Percentiles rank a stretch among this genome's conserved stretches.
phyloP scores from a whole-genome alignment of 2,797 vertebrate genomes.

The Hemitrygon akajei region DNA sequence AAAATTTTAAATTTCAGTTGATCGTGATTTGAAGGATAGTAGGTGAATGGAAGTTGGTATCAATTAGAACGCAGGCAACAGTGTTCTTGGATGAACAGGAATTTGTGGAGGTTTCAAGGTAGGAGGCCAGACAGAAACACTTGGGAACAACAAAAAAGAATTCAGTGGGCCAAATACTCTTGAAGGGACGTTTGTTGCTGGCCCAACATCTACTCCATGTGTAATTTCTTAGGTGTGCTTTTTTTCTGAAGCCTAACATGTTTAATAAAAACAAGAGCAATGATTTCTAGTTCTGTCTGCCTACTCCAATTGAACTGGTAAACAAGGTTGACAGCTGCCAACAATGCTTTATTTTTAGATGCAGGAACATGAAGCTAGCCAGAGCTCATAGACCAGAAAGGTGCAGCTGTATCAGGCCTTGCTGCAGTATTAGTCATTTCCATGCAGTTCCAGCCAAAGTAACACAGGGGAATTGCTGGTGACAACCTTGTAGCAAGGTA shows the following conservation, averaged over 20 bases:
- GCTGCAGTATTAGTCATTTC: constrained; percentile 2
- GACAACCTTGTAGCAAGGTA: not conserved
- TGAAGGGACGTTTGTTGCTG: not conserved
- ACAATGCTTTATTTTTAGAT: constrained; percentile 31
- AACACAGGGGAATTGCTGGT: not conserved
- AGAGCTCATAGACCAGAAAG: not conserved
- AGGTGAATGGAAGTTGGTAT: not conserved
- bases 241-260: not conserved
- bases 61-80: not conserved
- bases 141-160: not conserved
- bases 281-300: not conserved
- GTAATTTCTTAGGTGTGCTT: not conserved
- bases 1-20: not conserved
- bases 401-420: not conserved
- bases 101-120: not conserved
- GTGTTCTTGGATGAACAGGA: not conserved
- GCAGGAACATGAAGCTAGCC: not conserved
- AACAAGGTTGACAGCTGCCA: constrained; percentile 29
- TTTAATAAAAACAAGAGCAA: not conserved
- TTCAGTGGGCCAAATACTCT: not conserved
- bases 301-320: not conserved
- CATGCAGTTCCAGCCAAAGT: not conserved
- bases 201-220: not conserved
- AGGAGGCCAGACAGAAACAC: not conserved
- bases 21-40: not conserved